These are phyloP conservation scores for Heliopora coerulea DNA, from an alignment of 92 coral and sea anemone species.

Conservation along the genomic window DNA sequence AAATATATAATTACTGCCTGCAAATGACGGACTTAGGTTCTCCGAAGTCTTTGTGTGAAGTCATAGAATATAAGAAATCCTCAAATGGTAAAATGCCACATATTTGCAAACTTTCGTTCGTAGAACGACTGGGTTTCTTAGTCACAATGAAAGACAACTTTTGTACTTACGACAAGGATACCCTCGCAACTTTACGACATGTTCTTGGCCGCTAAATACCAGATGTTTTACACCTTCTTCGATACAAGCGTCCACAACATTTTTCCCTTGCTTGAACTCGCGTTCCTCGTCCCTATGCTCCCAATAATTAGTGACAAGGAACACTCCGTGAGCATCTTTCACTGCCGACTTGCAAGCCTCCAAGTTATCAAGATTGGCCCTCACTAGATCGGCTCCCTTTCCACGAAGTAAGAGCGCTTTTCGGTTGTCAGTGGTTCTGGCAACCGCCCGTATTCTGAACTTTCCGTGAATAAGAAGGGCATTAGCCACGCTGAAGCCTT, in stretches of 20 bases:
- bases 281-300: slow-evolving; percentile 62
- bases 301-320: slow-evolving; percentile 76
- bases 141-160: no score
- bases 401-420: slow-evolving; percentile 60
- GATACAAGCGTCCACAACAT: slow-evolving; percentile 60
- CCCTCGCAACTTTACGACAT: slow-evolving; percentile 64
- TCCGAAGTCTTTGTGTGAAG: no score
- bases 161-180: slow-evolving; percentile 65
- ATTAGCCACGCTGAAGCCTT: slow-evolving; percentile 66
- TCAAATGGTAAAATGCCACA: no score
- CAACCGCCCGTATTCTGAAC: slow-evolving; percentile 61
- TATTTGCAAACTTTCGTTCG: no score
- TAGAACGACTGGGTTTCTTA: no score
- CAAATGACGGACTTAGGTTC: no score
- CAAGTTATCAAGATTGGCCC: slow-evolving; percentile 61
- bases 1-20: no score
- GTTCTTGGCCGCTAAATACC: slow-evolving; percentile 73
- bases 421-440: slow-evolving; percentile 53
- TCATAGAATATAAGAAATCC: no score
- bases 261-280: slow-evolving; percentile 72
- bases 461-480: slow-evolving; percentile 46
- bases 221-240: slow-evolving; percentile 66
- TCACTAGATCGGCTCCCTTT: slow-evolving; percentile 61
- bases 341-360: slow-evolving; percentile 56
- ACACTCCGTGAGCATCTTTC: slow-evolving; percentile 67